These are phyloP conservation scores for Hybognathus amarus DNA, from an alignment of 2,797 vertebrate species.

Conservation along the genomic window DNA sequence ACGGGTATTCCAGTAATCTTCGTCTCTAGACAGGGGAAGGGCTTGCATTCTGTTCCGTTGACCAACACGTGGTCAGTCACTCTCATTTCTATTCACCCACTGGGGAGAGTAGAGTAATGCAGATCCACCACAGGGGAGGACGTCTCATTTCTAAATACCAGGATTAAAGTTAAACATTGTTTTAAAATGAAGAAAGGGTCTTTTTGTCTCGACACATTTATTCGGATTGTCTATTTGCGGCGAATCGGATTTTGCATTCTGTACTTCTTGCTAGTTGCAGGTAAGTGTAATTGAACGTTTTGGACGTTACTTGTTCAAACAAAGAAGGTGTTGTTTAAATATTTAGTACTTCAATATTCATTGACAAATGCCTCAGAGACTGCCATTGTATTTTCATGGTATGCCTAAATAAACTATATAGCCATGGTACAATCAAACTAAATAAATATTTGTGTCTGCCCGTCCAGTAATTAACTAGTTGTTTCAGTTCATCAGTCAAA, in stretches of 20 bases:
- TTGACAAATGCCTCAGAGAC: no score
- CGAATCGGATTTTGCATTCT: neutral
- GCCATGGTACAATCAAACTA: neutral
- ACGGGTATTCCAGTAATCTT: neutral
- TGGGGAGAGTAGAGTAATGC: neutral
- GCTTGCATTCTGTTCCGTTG: neutral
- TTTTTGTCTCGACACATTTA: neutral
- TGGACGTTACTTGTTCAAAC: neutral
- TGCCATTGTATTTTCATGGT: neutral
- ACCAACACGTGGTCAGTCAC: constrained; percentile 15
- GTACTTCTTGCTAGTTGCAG: no score
- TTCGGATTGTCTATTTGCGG: neutral
- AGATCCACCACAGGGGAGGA: neutral
- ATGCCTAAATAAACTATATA: neutral
- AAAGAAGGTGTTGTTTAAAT: neutral
- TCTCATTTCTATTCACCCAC: neutral
- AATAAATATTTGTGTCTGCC: neutral
- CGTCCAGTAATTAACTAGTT: no score
- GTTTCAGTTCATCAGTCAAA: neutral
- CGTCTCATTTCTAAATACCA: neutral
- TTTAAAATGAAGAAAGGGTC: neutral
- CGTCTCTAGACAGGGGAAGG: rapidly evolving
- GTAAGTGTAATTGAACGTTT: neutral
- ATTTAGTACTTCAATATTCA: neutral
- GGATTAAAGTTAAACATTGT: neutral